phyloP scores from a whole-genome alignment of 2,797 vertebrate genomes.

The Pseudochaenichthys georgianus region DNA sequence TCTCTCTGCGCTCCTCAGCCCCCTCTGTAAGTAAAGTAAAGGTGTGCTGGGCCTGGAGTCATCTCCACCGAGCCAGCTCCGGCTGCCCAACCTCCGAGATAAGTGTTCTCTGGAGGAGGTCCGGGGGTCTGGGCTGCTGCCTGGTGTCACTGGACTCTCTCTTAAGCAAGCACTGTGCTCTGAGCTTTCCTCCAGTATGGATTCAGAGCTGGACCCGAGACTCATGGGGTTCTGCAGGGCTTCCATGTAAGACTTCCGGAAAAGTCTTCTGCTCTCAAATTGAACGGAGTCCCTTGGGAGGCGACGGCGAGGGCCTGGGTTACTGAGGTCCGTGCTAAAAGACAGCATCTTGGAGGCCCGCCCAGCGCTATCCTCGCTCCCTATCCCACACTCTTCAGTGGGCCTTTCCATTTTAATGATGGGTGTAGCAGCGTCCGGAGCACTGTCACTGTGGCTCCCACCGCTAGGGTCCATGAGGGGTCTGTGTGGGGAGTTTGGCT shows the following conservation, averaged over 20 bases:
- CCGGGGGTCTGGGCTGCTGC: slow-evolving; percentile 68
- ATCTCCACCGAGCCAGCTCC: slow-evolving; percentile 75
- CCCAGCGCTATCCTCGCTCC: slow-evolving; percentile 38
- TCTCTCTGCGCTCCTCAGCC: slow-evolving; percentile 68
- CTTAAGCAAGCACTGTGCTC: slow-evolving; percentile 68
- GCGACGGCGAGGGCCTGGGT: slow-evolving; percentile 75
- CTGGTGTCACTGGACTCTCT: slow-evolving; percentile 62
- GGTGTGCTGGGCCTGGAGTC: slow-evolving; percentile 76
- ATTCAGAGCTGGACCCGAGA: slow-evolving; percentile 90
- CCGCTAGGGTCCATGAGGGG: slow-evolving; percentile 36
- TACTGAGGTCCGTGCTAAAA: slow-evolving; percentile 82
- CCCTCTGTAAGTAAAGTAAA: slow-evolving; percentile 76
- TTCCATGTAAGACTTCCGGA: slow-evolving; percentile 92
- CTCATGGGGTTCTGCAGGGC: slow-evolving; percentile 91
- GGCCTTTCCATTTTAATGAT: slow-evolving; percentile 49
- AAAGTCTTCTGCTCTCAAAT: slow-evolving; percentile 86
- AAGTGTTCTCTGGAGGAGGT: slow-evolving; percentile 69
- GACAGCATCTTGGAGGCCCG: slow-evolving; percentile 74
- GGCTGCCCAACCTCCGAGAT: slow-evolving; percentile 68
- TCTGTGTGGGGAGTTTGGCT: slow-evolving; percentile 66
- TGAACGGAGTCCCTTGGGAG: slow-evolving; percentile 81
- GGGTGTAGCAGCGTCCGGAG: slow-evolving; percentile 28
- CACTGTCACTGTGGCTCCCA: slow-evolving; percentile 39
- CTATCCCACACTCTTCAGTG: slow-evolving; percentile 33
- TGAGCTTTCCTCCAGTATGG: slow-evolving; percentile 83